Evolutionary conservation across 2,797 vertebrate genomes (phyloP), one percentile per base, ranked within the genome.

Genomic region (Hoplostethus atlanticus): DNA sequence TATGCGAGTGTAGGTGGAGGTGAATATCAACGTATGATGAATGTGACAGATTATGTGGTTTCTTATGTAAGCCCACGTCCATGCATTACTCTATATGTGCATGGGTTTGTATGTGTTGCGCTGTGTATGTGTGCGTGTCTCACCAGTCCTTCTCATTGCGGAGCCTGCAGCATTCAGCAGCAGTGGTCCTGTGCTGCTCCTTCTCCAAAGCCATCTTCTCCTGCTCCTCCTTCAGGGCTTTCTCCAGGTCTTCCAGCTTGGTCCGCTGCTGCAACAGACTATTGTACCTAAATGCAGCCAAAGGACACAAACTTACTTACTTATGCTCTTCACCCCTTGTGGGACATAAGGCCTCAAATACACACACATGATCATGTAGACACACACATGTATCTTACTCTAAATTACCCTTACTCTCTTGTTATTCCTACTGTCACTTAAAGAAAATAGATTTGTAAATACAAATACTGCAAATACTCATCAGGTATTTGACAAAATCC

Each of bases 101-200:
- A n/a, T 30, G 12, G 6, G 52, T 40, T 40, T 56, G 8, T 28
- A 2, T 50, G 31, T n/a, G 10, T 12, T 17, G 7, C 10, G 0
- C n/a, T 42, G 0, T 1, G 40, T 31, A 10, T 9, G 52, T 30
- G 47, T 54, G 3, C 34, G 28, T 17, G 10, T 10, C 91, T 90
- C 93, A 98, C 97, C 96, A 95, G 76, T 97, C 96, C 85, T 96
- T 97, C 88, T 98, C 97, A 61, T 96, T 95, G 15, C 94, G 80
- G 46, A 98, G 96, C n/a, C 94, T 93, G 88, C 94, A 93, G 70
- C 96, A 96, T 51, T 98, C 96, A 59, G 95, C 90, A 57, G 95
- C 91, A 36, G 96, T 92, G 31, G 84, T 93, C 84, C 94, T 94
- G 63, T 96, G 96, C 67, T 94, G 95, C 73, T 97, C 96, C 70